phyloP scores from a whole-genome alignment of 2,797 vertebrate genomes.

The Vireo griseus region DNA sequence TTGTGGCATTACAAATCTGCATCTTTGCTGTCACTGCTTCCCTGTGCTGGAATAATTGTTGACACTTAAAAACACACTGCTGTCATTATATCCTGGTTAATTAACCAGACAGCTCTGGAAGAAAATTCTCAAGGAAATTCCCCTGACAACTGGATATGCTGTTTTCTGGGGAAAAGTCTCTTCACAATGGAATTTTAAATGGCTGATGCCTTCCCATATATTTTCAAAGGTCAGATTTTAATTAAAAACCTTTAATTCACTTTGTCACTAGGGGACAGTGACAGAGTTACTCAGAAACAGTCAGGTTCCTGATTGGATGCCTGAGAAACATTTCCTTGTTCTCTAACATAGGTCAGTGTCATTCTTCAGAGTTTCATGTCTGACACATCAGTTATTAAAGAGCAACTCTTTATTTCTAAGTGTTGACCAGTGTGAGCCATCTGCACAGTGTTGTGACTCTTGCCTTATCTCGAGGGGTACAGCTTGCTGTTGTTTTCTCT shows the following conservation, averaged over 20 bases:
- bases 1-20: neutral
- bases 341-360: neutral
- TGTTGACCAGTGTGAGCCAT: neutral
- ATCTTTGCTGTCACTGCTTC: neutral
- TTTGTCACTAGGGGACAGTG: neutral
- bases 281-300: neutral
- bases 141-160: neutral
- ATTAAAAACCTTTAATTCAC: neutral
- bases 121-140: neutral
- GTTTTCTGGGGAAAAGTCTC: neutral
- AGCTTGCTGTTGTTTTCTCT: neutral
- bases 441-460: neutral
- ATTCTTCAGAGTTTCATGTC: neutral
- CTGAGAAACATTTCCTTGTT: neutral
- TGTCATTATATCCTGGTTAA: neutral
- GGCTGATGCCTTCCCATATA: neutral
- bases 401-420: neutral
- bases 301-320: neutral
- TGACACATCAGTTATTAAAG: neutral
- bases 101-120: neutral
- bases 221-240: constrained; percentile 43
- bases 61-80: neutral
- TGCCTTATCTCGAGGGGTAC: neutral
- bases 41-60: neutral
- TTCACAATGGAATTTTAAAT: neutral